Evolutionary conservation across 2,113 vertebrate species (phyloP).

Genomic region (Chamaetylas fuelleborni): DNA sequence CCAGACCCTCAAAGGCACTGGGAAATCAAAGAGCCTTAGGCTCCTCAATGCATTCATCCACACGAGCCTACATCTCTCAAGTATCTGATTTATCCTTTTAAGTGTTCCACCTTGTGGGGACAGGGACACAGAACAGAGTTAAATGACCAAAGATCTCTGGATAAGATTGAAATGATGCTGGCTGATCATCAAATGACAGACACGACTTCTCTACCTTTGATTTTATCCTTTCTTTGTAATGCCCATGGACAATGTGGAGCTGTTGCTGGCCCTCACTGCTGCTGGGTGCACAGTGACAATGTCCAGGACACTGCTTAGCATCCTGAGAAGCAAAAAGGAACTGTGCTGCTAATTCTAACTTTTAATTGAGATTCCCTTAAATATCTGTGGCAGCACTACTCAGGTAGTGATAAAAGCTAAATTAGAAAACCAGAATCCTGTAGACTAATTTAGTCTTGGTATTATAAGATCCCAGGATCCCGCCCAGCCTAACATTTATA

Average conservation of each 20-base stretch:
- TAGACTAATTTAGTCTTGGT: neutral
- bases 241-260: neutral
- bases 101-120: neutral
- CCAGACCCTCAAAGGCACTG: neutral
- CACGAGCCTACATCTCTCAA: neutral
- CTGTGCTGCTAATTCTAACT: neutral
- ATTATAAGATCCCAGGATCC: neutral
- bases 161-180: neutral
- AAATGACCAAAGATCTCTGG: neutral
- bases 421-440: neutral
- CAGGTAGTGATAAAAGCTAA: neutral
- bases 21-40: conserved; percentile 9
- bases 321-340: neutral
- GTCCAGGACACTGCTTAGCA: neutral
- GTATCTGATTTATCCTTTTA: neutral
- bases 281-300: neutral
- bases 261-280: neutral
- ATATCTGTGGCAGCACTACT: neutral
- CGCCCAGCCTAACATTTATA: neutral
- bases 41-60: neutral
- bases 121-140: neutral
- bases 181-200: neutral
- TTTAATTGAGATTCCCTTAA: neutral
- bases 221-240: neutral
- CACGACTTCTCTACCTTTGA: neutral